A percentile compares a stretch with the other conserved stretches of the same genome.
Evolutionary conservation across 2,888 invertebrate species (phyloP).

Genomic region (Napeogenes sylphis): DNA sequence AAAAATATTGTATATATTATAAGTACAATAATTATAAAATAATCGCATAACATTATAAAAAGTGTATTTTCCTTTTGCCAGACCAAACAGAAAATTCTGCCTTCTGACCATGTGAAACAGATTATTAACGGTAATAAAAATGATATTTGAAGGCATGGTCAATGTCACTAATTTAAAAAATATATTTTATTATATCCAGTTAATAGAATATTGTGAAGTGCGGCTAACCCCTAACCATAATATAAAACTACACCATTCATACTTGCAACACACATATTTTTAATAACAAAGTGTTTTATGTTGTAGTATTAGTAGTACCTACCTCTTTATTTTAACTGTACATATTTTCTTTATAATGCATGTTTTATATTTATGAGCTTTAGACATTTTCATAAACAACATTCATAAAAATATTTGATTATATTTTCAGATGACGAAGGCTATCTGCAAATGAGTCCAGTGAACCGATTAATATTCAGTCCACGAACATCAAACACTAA

Average conservation of each 20-base stretch:
- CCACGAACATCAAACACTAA: conserved; percentile 66
- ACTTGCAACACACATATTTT: background rate
- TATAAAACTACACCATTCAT: background rate
- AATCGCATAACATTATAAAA: too few relatives aligned
- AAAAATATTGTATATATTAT: too few relatives aligned
- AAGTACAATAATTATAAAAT: too few relatives aligned
- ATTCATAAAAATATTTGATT: conserved; percentile 1
- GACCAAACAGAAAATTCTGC: conserved; percentile 55
- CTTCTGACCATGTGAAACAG: conserved; percentile 46
- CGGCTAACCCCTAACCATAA: background rate
- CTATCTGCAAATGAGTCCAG: conserved; percentile 80
- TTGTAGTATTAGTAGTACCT: background rate
- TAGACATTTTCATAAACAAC: background rate
- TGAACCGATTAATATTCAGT: conserved; percentile 72
- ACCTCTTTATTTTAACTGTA: conserved; percentile 6
- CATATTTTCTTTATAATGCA: conserved; percentile 7
- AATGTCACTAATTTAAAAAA: conserved; percentile 30
- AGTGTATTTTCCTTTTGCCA: conserved; percentile 48
- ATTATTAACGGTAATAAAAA: conserved; percentile 44
- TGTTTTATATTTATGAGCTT: conserved; percentile 4
- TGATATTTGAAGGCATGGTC: conserved; percentile 29
- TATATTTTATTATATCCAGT: background rate
- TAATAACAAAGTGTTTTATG: background rate
- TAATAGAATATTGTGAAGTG: background rate
- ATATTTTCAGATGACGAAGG: conserved; percentile 69